Evolutionary conservation across 1,140 invertebrate genomes (phyloP), one percentile per base, ranked within the genome.

Genomic region (Conus betulinus): DNA sequence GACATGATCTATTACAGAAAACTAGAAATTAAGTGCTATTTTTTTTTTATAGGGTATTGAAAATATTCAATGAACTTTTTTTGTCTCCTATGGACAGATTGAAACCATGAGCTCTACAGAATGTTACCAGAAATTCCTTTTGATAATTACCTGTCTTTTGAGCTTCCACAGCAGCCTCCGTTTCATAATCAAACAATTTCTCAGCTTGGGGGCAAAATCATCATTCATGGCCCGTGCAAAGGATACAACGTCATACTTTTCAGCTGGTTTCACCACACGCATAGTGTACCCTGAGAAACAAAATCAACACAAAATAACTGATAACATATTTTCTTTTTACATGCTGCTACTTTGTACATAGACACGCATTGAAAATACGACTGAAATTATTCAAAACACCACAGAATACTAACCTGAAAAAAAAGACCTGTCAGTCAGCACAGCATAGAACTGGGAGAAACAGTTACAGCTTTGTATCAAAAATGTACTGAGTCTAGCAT

Each of bases 161-260:
- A 52, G 95, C 95, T 85, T 93, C 91, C 23, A 95, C 84, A 23
- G 94, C 95, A 51, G 95, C 95, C 74, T 95, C 93, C 83, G 93
- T 94, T 91, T 95, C 95, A 20, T 93, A 92, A 52, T 95, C 94
- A 93, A 95, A 95, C 25, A 95, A 85, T 76, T 95, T 92, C 89
- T 95, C 23, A 95, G 90, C 86, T 93, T 92, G 51, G 94, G 93
- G 60, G 93, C 95, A 93, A 95, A 95, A 90, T 95, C 95, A 88
- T 93, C 93, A 90, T 95, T 95, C 95, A 95, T 95, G 8, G 95
- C 95, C 76, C 93, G 89, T 10, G 95, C 95, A 91, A 95, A 94
- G 60, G 94, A 94, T 13, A 95, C 92, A 13, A 95, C 94, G 92
- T 95, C 94, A 92, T 95, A 95, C 79, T 95, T 95, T 85, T 95